Base-by-base conservation (phyloP, 2,113 vertebrate species). In the Spea bombifrons region DNA sequence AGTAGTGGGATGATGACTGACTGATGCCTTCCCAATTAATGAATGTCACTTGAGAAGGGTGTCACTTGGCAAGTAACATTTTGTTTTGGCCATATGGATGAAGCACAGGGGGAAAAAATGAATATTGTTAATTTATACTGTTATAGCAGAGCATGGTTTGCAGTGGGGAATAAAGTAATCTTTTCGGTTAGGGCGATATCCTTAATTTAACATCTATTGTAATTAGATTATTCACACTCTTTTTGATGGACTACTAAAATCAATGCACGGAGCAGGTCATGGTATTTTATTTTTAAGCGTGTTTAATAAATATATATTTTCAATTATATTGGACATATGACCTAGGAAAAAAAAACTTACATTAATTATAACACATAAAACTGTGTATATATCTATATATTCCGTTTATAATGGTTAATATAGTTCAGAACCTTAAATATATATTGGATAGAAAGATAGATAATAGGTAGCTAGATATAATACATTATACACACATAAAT, bases 21-120 rank as follows among this genome's bases (percentile, higher is more conserved):
- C 64, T 80, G 71, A 80, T 74, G 78, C 63, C 78, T 74, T 80
- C 78, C 3, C 55, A 68, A 67, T 68, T 46, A 80, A 80, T 74
- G 55, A 74, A 68, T 80, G 71, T 80, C 71, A 70, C 75, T 55
- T 16, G 57, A 71, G 67, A 77, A 67, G 75, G 66, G 75, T 77
- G 75, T 70, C 75, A 80, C 71, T 68, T 67, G 71, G 71, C 71
- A 73, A 67, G 63, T 68, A 67, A 17, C 12, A 47, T 59, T 74
- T n/a, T 68, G 53, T 67, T 67, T 64, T 73, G 78, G 47, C 69
- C 76, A 65, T 65, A 71, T 64, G 59, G 8, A 49, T 72, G 50
- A 48, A 70, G 76, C 57, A 63, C 17, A 66, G 5, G 49, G 8
- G 12, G 6, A 74, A 64, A 49, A n/a, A 55, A n/a, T 17, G 45